Conservation (phyloP, 2,797 vertebrate genomes). For the Caiman crocodilus region DNA sequence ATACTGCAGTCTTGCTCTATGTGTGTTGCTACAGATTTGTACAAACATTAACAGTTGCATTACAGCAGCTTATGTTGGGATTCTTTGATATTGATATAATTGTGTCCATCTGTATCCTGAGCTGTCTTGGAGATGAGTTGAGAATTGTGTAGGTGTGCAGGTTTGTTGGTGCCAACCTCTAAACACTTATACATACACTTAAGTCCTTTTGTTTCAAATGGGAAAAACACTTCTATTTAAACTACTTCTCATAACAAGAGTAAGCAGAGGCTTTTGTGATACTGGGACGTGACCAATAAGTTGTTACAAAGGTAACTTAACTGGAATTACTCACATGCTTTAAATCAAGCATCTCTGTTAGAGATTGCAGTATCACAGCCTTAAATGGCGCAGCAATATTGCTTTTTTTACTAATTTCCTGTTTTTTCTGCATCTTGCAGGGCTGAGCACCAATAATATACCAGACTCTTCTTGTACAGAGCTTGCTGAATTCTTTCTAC, state of each 20-base stretch:
- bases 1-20: no score
- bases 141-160: slow-evolving; percentile 25
- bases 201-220: not conserved
- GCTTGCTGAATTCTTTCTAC: not conserved
- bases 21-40: no score
- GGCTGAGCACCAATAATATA: not conserved
- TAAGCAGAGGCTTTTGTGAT: not conserved
- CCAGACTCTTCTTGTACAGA: not conserved
- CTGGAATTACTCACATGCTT: not conserved
- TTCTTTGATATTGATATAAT: no score
- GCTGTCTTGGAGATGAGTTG: no score
- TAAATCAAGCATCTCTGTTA: not conserved
- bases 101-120: no score
- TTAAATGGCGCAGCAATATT: no score
- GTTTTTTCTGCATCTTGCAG: not conserved
- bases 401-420: not conserved
- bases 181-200: not conserved
- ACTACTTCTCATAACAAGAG: not conserved
- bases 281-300: fast-evolving
- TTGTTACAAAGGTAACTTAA: not conserved
- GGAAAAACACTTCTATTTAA: not conserved
- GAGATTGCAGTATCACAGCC: not conserved
- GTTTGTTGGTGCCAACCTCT: slow-evolving; percentile 50
- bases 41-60: no score
- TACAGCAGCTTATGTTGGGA: no score